Evolutionary conservation across 2,113 vertebrate genomes (phyloP).

Genomic region (Anolis sagrei): DNA sequence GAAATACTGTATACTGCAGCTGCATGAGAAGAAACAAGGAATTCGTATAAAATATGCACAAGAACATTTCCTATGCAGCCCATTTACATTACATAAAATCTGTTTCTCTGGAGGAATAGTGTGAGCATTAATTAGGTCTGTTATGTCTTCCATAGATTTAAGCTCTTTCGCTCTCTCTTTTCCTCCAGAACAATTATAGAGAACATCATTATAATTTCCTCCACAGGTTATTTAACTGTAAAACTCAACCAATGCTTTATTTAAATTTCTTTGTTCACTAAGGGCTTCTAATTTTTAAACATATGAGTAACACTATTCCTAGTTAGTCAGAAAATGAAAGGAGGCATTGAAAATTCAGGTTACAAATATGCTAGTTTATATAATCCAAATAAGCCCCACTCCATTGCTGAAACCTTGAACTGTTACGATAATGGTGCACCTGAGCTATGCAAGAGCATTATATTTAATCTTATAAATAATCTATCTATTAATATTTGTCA

Average conservation of each 20-base stretch:
- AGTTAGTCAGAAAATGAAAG: slow-evolving; percentile 50
- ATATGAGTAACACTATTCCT: slow-evolving; percentile 39
- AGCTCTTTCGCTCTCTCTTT: slow-evolving; percentile 33
- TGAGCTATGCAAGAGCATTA: slow-evolving; percentile 54
- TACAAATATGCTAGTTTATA: slow-evolving; percentile 56
- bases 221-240: slow-evolving; percentile 58
- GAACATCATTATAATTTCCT: slow-evolving; percentile 66
- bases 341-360: slow-evolving; percentile 41
- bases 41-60: slow-evolving; percentile 56
- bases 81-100: slow-evolving; percentile 66
- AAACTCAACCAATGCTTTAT: slow-evolving; percentile 53
- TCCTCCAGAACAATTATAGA: slow-evolving; percentile 64
- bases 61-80: slow-evolving; percentile 50
- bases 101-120: slow-evolving; percentile 65
- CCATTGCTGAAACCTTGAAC: slow-evolving; percentile 58
- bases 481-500: slow-evolving; percentile 61
- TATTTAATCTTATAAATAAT: slow-evolving; percentile 66
- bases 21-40: slow-evolving; percentile 33
- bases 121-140: slow-evolving; percentile 70
- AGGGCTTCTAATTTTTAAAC: slow-evolving; percentile 47
- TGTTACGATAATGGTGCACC: slow-evolving; percentile 63
- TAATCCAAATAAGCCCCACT: slow-evolving; percentile 58
- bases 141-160: slow-evolving; percentile 63
- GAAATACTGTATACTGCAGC: slow-evolving; percentile 15
- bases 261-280: slow-evolving; percentile 55